Evolutionary conservation across 2,888 invertebrate genomes (phyloP).

Genomic region (Hypomecis punctinalis): DNA sequence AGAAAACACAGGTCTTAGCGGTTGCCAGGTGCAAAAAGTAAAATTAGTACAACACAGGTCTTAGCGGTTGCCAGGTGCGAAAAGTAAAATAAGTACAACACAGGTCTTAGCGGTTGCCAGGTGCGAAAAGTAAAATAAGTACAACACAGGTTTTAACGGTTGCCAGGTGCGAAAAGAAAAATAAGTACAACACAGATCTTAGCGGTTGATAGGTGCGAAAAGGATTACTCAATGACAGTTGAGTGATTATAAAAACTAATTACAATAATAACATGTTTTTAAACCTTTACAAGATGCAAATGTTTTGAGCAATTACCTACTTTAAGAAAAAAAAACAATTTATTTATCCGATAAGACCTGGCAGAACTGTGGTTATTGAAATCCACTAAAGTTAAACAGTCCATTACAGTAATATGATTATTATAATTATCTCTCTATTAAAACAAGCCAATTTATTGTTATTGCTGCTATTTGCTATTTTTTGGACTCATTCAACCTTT

Average conservation of each 20-base stretch:
- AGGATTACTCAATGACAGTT: not conserved
- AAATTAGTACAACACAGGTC: constrained; percentile 5
- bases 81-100: not conserved
- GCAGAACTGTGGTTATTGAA: not conserved
- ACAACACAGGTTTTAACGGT: constrained; percentile 15
- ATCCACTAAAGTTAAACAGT: constrained; percentile 6
- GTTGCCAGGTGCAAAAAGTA: not conserved
- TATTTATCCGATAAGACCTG: constrained; percentile 6
- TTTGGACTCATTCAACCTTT: no score
- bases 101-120: constrained; percentile 12
- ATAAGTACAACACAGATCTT: constrained; percentile 10
- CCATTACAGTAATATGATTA: no score
- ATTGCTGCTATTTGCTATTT: not conserved
- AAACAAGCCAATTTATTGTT: not conserved
- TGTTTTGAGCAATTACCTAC: constrained; percentile 6
- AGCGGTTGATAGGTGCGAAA: constrained; percentile 2
- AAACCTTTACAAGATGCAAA: not conserved
- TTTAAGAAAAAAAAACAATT: no score
- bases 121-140: not conserved
- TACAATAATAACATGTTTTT: no score
- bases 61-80: constrained; percentile 7
- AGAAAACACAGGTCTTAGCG: constrained; percentile 13
- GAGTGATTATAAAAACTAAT: no score
- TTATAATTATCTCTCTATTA: no score
- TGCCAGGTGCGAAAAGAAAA: not conserved